Base-by-base conservation (phyloP, 2,797 vertebrate genomes). In the Enteromius mattozi region DNA sequence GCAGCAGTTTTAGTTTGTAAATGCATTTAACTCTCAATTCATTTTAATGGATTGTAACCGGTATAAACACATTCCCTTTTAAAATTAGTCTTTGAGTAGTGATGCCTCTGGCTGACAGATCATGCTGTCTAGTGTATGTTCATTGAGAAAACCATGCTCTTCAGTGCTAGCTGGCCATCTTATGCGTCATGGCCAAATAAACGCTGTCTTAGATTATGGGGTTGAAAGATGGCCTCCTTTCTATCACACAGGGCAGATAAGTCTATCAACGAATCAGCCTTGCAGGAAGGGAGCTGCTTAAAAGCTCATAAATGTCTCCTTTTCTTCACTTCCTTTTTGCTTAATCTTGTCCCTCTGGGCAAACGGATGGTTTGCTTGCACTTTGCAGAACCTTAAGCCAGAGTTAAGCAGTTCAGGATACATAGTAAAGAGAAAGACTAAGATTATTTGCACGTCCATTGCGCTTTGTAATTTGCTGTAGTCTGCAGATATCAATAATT, bases 291-390 rank as follows among this genome's bases (percentile, higher is more conserved):
- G 80, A 89, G 83, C 83, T 88, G 88, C 90, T 92, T 91, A 91
- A 93, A 92, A 90, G 83, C 89, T 94, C 94, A 93, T 94, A 94
- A 95, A 96, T 93, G 92, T 91, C 85, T 93, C 87, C 90, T 92
- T 93, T 92, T 92, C 92, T 92, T 88, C 42, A 89, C 88, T 92
- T 93, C 90, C 91, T 93, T 88, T 90, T 90, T 82, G 85, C 72
- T 19, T 17, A 92, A 90, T 87, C 80, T 49, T 90, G 78, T 82
- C 87, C 89, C 92, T 87, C 3, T 6, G 76, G 92, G 88, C 89
- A 85, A 85, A 90, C 81, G 75, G 14, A 84, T 78, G 61, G 87
- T 88, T 83, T 89, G 35, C 82, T 86, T 88, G 80, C 90, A 83
- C 76, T 90, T 71, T 88, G 80, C 81, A 84, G 78, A 88, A 85